These are phyloP conservation scores for Eptesicus fuscus DNA, from an alignment of 2,113 vertebrate genomes.

Conservation along the genomic window DNA sequence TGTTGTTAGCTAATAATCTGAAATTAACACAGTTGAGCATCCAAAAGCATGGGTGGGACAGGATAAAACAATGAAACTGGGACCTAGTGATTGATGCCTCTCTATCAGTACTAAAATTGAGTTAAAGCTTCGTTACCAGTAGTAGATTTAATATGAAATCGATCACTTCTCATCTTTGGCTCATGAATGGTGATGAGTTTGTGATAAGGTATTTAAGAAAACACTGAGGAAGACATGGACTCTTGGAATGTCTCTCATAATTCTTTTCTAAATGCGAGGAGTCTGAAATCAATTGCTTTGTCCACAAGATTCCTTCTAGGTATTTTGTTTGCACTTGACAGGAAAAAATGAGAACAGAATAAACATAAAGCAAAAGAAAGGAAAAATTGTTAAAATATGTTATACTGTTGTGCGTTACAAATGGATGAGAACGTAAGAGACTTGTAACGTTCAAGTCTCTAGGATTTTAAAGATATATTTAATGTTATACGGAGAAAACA, in stretches of 20 bases:
- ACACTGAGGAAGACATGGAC: neutral
- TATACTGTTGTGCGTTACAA: neutral
- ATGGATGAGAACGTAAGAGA: neutral
- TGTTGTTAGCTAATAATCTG: neutral
- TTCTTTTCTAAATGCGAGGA: neutral
- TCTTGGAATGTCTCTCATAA: slow-evolving; percentile 6
- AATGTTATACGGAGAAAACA: neutral
- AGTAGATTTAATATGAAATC: neutral
- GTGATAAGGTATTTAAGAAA: neutral
- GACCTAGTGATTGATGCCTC: neutral
- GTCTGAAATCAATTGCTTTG: neutral
- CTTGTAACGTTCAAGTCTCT: neutral
- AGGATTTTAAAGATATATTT: neutral
- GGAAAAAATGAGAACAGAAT: neutral
- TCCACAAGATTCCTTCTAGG: neutral
- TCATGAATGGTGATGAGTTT: neutral
- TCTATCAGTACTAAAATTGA: neutral
- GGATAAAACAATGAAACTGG: neutral
- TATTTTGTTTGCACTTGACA: neutral
- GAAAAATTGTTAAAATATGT: neutral
- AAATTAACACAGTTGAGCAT: neutral
- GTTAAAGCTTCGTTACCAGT: neutral
- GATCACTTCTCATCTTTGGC: neutral
- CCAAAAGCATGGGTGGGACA: neutral
- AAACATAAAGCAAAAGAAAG: neutral